Evolutionary conservation across 1,140 invertebrate genomes (phyloP).

Genomic region (Onthophagus taurus): DNA sequence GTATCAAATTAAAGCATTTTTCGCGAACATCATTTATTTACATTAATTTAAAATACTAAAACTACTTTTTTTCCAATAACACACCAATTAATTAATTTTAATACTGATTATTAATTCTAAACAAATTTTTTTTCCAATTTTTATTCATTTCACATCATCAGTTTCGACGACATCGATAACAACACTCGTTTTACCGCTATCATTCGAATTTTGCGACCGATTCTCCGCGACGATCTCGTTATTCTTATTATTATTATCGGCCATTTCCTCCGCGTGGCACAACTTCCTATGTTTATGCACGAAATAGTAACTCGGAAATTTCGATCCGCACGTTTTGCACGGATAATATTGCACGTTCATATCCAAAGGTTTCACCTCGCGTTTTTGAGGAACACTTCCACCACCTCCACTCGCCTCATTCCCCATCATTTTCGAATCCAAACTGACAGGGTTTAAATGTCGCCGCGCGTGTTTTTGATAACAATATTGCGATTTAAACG

Average conservation of each 20-base stretch:
- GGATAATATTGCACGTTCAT: constrained; percentile 85
- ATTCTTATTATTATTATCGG: constrained; percentile 31
- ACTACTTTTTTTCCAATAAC: too few species aligned
- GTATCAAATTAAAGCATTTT: too few species aligned
- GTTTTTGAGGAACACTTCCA: constrained; percentile 22
- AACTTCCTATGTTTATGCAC: constrained; percentile 83
- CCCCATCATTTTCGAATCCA: constrained; percentile 29
- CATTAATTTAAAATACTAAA: too few species aligned
- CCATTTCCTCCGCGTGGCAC: constrained; percentile 61
- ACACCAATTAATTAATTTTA: too few species aligned
- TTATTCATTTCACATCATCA: constrained; percentile 11
- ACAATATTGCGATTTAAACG: constrained; percentile 73
- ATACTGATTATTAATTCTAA: too few species aligned
- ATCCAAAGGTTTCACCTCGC: constrained; percentile 56
- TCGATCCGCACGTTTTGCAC: constrained; percentile 83
- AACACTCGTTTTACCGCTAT: constrained; percentile 5
- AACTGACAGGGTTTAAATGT: constrained; percentile 48
- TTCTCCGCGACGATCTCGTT: constrained; percentile 29
- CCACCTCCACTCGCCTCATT: constrained; percentile 16
- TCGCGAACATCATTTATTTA: too few species aligned
- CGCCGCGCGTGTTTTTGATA: constrained; percentile 70
- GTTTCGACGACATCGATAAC: constrained; percentile 32
- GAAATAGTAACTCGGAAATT: constrained; percentile 89
- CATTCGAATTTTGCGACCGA: not conserved
- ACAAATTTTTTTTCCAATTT: too few species aligned